Conservation (phyloP, 2,113 vertebrate genomes). For the Coryphaenoides rupestris region DNA sequence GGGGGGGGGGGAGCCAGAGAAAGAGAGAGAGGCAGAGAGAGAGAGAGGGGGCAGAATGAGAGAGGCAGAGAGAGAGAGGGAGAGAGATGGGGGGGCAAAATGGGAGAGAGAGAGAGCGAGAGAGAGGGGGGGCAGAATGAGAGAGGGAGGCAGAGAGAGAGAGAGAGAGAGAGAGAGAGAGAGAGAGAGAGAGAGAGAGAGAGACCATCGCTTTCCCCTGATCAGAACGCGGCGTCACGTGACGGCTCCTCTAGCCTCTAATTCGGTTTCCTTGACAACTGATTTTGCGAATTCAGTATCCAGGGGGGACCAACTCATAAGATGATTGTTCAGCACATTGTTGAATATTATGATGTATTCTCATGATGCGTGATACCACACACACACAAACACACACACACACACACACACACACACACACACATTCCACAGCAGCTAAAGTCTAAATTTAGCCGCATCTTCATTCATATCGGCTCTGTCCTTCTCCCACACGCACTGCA, state of each 20-base stretch:
- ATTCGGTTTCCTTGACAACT: conserved; percentile 72
- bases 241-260: conserved; percentile 14
- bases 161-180: neutral
- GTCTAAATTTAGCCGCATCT: neutral
- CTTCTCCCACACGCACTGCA: no score
- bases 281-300: conserved; percentile 26
- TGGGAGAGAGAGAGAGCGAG: conserved; percentile 3
- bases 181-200: no score
- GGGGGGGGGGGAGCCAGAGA: no score
- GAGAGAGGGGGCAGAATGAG: no score
- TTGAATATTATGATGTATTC: no score
- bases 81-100: no score
- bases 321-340: neutral
- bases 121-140: no score
- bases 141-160: conserved; percentile 7
- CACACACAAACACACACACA: no score
- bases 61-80: conserved; percentile 17
- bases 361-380: neutral
- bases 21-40: no score
- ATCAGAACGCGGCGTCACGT: neutral
- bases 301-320: neutral
- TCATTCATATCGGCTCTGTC: neutral
- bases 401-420: neutral
- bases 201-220: no score
- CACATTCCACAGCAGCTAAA: neutral